phyloP scores from a whole-genome alignment of 2,113 vertebrate species.

The Actinemys pallida region DNA sequence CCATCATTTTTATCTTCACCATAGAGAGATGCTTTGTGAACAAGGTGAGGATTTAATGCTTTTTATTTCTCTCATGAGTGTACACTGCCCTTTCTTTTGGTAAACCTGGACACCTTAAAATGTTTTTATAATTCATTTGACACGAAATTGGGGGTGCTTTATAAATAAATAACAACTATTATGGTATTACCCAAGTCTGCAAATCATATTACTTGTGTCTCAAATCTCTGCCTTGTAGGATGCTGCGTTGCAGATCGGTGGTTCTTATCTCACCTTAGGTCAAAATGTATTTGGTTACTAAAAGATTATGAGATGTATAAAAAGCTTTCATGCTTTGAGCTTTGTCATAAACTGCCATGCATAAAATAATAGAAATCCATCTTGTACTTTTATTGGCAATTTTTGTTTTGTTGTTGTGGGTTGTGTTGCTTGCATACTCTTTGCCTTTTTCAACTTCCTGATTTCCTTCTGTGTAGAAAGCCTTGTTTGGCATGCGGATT shows the following conservation, averaged over 20 bases:
- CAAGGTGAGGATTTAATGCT: conserved; percentile 75
- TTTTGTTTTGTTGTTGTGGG: conserved; percentile 47
- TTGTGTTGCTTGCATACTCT: conserved; percentile 36
- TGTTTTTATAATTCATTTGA: not conserved
- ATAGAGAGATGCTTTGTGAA: conserved; percentile 29
- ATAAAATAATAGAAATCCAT: not conserved
- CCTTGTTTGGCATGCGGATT: conserved; percentile 28
- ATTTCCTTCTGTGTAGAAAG: conserved; percentile 57
- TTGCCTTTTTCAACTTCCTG: conserved; percentile 60
- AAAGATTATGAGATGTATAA: conserved; percentile 11
- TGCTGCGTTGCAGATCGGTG: conserved; percentile 23
- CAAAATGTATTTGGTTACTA: not conserved
- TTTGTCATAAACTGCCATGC: not conserved
- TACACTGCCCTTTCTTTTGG: not conserved
- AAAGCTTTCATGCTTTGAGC: not conserved
- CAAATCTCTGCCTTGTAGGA: conserved; percentile 29
- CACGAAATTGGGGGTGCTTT: conserved; percentile 28
- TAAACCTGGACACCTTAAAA: rapidly evolving
- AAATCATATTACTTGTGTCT: conserved; percentile 29
- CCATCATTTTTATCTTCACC: conserved; percentile 27
- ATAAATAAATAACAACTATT: not conserved
- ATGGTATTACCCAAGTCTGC: not conserved
- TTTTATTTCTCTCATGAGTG: conserved; percentile 4
- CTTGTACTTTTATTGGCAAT: not conserved
- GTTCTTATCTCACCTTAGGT: conserved; percentile 34